Conservation (phyloP, 2,113 vertebrate genomes). For the Pterocles orientalis region DNA sequence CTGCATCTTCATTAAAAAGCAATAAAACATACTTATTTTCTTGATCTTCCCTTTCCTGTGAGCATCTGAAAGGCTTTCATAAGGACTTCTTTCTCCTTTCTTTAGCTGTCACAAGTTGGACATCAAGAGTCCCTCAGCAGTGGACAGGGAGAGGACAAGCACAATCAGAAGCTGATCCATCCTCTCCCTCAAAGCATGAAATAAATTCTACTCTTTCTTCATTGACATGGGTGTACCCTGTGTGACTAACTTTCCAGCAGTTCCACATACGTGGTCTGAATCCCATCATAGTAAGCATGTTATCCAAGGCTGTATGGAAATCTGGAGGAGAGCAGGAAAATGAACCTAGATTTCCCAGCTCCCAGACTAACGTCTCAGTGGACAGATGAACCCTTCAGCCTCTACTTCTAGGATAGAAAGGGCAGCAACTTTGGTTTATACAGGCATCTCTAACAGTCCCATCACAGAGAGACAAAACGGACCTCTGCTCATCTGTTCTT, state of each 20-base stretch:
- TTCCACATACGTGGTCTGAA: background rate
- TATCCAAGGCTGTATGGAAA: background rate
- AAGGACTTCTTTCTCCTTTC: background rate
- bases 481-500: background rate
- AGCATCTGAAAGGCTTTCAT: background rate
- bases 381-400: background rate
- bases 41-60: background rate
- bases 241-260: background rate
- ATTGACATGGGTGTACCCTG: background rate
- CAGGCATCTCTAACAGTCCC: background rate
- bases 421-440: background rate
- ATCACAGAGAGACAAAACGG: background rate
- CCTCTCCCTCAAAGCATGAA: background rate
- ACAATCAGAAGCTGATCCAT: background rate
- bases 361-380: background rate
- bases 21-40: background rate
- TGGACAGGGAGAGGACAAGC: background rate
- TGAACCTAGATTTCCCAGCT: background rate
- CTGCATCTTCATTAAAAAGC: background rate
- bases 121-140: background rate
- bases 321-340: background rate
- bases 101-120: background rate
- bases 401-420: background rate
- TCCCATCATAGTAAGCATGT: background rate
- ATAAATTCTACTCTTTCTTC: background rate